Conservation (phyloP, 2,888 invertebrate species). For the Teleogryllus oceanicus region DNA sequence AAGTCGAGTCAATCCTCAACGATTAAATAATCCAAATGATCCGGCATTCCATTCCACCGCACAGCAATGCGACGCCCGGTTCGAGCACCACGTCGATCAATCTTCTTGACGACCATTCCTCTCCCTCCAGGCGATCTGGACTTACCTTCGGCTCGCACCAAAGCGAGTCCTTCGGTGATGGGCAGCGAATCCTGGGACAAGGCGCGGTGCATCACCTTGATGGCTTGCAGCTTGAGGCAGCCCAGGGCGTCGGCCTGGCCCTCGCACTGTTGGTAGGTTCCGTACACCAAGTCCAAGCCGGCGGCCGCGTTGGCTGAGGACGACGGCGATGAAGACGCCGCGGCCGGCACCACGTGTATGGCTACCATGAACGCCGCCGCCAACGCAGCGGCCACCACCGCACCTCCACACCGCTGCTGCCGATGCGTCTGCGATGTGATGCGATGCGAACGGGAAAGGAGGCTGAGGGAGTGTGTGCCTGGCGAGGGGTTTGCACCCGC, state of each 20-base stretch:
- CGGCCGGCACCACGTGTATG: background rate
- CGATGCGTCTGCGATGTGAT: too few relatives aligned
- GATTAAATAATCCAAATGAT: too few relatives aligned
- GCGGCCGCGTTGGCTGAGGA: background rate
- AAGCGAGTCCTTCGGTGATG: background rate
- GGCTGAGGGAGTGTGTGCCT: too few relatives aligned
- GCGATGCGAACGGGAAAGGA: too few relatives aligned
- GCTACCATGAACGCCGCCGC: background rate
- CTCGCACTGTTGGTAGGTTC: background rate
- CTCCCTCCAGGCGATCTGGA: too few relatives aligned
- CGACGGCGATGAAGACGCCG: background rate
- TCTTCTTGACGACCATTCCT: too few relatives aligned
- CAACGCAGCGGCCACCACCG: background rate
- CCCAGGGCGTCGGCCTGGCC: background rate
- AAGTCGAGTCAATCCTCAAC: too few relatives aligned
- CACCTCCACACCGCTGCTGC: background rate
- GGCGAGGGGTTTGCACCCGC: too few relatives aligned
- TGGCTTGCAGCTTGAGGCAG: constrained; percentile 1
- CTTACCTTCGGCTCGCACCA: background rate
- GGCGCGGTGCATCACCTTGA: constrained; percentile 1
- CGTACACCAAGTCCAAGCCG: background rate
- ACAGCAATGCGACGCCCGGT: too few relatives aligned
- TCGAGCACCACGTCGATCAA: too few relatives aligned
- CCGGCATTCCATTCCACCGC: too few relatives aligned
- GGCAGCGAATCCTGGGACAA: background rate